These are phyloP conservation scores for Aphelocoma coerulescens DNA, from an alignment of 2,113 vertebrate species.

Conservation along the genomic window DNA sequence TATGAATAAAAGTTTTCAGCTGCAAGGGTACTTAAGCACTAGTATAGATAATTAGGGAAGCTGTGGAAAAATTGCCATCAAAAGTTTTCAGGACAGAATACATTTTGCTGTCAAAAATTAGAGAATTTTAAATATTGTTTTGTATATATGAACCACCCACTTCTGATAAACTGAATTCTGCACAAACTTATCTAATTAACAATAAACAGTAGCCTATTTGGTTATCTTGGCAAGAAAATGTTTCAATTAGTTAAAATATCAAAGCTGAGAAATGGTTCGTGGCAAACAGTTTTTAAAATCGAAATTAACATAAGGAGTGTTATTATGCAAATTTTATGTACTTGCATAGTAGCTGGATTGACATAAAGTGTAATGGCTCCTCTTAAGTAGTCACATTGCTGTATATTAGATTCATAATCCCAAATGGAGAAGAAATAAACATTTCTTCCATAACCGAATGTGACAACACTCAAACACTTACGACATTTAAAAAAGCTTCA, in stretches of 20 bases:
- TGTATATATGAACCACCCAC: not conserved
- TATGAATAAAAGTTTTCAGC: not conserved
- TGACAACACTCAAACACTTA: not conserved
- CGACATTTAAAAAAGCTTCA: not conserved
- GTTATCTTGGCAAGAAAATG: not conserved
- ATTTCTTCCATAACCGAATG: not conserved
- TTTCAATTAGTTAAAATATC: not conserved
- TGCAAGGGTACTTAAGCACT: not conserved
- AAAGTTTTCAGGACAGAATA: not conserved
- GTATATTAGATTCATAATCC: not conserved
- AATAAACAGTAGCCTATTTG: not conserved
- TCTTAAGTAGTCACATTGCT: not conserved
- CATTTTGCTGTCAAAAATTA: not conserved
- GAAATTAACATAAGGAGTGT: not conserved
- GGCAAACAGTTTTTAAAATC: not conserved
- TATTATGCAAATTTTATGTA: not conserved
- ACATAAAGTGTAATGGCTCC: not conserved
- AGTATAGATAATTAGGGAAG: not conserved
- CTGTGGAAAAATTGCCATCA: not conserved
- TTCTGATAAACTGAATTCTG: not conserved
- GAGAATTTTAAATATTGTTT: not conserved
- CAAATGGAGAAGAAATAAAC: not conserved
- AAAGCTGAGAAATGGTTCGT: not conserved
- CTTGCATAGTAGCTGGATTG: constrained; percentile 1
- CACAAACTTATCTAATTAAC: not conserved